phyloP scores from a whole-genome alignment of 2,797 vertebrate species.

The Chelonia mydas region DNA sequence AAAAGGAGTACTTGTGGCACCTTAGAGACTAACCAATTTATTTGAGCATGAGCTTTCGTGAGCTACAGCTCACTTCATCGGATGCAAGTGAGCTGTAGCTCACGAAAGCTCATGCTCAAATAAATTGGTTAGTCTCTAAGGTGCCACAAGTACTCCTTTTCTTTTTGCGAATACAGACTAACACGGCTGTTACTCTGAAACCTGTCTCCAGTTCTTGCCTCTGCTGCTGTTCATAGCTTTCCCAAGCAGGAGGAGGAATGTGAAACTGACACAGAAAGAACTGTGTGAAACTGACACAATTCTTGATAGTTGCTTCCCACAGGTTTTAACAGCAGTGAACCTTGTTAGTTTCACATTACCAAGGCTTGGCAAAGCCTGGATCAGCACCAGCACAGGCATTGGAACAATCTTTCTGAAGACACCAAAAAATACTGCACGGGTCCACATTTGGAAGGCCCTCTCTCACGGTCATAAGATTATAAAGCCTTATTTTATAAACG shows the following conservation, averaged over 20 bases:
- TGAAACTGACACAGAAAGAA: conserved; percentile 15
- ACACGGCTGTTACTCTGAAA: too few relatives aligned
- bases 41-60: too few relatives aligned
- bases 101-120: too few relatives aligned
- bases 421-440: not conserved
- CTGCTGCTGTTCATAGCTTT: conserved; percentile 12
- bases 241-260: conserved; percentile 29
- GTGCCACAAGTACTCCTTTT: too few relatives aligned
- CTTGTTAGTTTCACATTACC: not conserved
- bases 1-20: too few relatives aligned
- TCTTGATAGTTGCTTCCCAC: not conserved
- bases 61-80: too few relatives aligned
- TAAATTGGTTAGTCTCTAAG: too few relatives aligned
- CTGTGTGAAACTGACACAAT: not conserved
- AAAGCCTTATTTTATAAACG: not conserved
- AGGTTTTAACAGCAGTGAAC: not conserved
- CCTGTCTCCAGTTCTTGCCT: not conserved
- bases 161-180: too few relatives aligned
- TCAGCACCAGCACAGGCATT: not conserved
- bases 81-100: too few relatives aligned
- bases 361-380: not conserved
- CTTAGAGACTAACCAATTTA: too few relatives aligned
- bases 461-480: not conserved
- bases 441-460: not conserved
- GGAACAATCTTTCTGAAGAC: not conserved